These are phyloP conservation scores for Noctua pronuba DNA, from an alignment of 2,888 invertebrate genomes.

Conservation along the genomic window DNA sequence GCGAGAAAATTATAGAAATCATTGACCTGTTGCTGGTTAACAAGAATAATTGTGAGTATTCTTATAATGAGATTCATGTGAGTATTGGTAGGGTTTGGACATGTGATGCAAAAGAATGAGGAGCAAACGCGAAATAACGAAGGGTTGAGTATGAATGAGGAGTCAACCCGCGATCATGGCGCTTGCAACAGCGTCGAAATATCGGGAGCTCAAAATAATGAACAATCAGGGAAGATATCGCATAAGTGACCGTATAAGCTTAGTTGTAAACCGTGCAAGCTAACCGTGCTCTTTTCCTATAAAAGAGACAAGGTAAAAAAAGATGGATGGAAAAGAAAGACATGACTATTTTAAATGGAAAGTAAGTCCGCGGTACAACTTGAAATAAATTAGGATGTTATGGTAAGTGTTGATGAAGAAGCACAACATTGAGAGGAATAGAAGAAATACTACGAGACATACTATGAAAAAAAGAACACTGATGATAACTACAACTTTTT, in stretches of 20 bases:
- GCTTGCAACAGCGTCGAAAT: too few relatives aligned
- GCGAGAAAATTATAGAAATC: conserved; percentile 57
- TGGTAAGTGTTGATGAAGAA: too few relatives aligned
- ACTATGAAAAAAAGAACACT: too few relatives aligned
- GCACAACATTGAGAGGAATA: too few relatives aligned
- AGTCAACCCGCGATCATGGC: too few relatives aligned
- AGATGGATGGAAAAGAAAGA: background rate
- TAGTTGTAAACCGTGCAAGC: too few relatives aligned
- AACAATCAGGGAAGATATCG: too few relatives aligned
- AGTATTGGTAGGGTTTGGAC: background rate
- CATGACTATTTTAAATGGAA: background rate
- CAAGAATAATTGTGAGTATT: conserved; percentile 66
- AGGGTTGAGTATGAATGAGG: background rate
- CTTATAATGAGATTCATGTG: background rate
- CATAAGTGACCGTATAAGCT: too few relatives aligned
- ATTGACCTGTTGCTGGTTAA: conserved; percentile 66
- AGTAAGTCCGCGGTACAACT: background rate
- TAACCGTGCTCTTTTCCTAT: background rate
- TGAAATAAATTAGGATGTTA: background rate
- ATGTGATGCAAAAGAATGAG: too few relatives aligned
- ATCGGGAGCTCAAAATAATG: too few relatives aligned
- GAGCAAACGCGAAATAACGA: background rate
- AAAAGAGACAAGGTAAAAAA: background rate
- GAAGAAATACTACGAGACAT: too few relatives aligned
- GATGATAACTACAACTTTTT: background rate